A percentile compares a stretch with the other conserved stretches of the same genome.
phyloP scores from a whole-genome alignment of 2,888 invertebrate genomes.

The Morpho deidamia region DNA sequence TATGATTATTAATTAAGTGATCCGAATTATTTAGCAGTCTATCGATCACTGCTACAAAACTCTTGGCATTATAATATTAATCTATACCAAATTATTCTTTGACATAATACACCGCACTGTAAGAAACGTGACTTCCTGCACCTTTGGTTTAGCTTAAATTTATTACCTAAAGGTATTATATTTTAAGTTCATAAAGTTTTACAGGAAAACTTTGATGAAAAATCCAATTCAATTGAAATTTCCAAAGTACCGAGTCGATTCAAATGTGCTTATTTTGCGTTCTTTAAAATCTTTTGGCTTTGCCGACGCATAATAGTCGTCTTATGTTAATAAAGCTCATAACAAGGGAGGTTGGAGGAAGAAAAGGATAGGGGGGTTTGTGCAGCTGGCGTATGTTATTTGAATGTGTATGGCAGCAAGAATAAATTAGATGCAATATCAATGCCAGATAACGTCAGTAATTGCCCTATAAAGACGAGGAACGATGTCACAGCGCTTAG shows the following conservation, averaged over 20 bases:
- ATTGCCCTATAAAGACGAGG: slow-evolving; percentile 73
- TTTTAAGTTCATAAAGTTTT: not conserved
- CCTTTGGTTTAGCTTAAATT: too few species aligned
- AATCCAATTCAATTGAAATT: slow-evolving; percentile 27
- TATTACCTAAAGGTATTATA: not conserved
- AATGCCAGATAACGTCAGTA: slow-evolving; percentile 74
- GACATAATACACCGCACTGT: too few species aligned
- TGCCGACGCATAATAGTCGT: slow-evolving; percentile 37
- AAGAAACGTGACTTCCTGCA: too few species aligned
- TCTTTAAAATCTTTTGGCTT: slow-evolving; percentile 29
- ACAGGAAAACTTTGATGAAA: not conserved
- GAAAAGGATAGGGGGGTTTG: slow-evolving; percentile 42
- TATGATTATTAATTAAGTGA: too few species aligned
- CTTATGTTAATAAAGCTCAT: slow-evolving; percentile 43
- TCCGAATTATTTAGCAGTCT: too few species aligned
- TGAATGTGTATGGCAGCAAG: slow-evolving; percentile 51
- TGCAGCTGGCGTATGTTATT: slow-evolving; percentile 59
- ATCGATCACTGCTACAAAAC: too few species aligned
- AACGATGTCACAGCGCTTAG: slow-evolving; percentile 70
- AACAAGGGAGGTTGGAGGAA: slow-evolving; percentile 36
- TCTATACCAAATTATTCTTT: too few species aligned
- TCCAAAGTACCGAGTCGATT: slow-evolving; percentile 31
- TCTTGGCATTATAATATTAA: too few species aligned
- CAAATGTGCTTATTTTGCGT: slow-evolving; percentile 30
- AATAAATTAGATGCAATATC: slow-evolving; percentile 75